phyloP scores from a whole-genome alignment of 2,888 invertebrate species.

The Andricus quercusramuli region DNA sequence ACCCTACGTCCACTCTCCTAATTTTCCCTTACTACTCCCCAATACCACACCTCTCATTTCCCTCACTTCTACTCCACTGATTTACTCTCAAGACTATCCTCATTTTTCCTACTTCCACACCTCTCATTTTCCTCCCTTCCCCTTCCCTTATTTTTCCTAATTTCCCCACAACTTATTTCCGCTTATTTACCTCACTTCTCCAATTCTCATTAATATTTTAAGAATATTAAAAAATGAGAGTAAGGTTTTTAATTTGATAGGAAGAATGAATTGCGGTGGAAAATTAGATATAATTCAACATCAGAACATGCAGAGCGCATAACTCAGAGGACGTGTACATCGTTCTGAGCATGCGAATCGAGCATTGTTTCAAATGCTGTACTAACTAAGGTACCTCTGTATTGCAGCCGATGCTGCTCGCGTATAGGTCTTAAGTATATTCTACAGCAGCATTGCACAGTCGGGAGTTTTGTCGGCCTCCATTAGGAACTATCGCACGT shows the following conservation, averaged over 20 bases:
- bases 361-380: constrained; percentile 28
- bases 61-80: too few species aligned
- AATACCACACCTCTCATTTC: too few species aligned
- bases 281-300: constrained; percentile 36
- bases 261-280: not conserved
- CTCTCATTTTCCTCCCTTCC: too few species aligned
- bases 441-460: constrained; percentile 44
- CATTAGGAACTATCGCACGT: constrained; percentile 61
- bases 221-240: not conserved
- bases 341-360: constrained; percentile 40
- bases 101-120: too few species aligned
- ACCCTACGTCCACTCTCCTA: too few species aligned
- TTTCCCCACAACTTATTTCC: too few species aligned
- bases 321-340: constrained; percentile 39
- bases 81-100: too few species aligned
- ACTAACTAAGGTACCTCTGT: constrained; percentile 35
- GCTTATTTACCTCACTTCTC: too few species aligned
- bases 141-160: too few species aligned
- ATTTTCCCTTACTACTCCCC: too few species aligned
- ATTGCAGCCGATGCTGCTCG: constrained; percentile 34
- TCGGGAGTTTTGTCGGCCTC: constrained; percentile 53
- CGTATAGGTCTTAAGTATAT: constrained; percentile 40
- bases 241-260: not conserved
- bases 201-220: too few species aligned
- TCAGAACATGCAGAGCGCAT: constrained; percentile 9